Base-by-base conservation (phyloP, 2,797 vertebrate genomes). In the Smutsia gigantea region DNA sequence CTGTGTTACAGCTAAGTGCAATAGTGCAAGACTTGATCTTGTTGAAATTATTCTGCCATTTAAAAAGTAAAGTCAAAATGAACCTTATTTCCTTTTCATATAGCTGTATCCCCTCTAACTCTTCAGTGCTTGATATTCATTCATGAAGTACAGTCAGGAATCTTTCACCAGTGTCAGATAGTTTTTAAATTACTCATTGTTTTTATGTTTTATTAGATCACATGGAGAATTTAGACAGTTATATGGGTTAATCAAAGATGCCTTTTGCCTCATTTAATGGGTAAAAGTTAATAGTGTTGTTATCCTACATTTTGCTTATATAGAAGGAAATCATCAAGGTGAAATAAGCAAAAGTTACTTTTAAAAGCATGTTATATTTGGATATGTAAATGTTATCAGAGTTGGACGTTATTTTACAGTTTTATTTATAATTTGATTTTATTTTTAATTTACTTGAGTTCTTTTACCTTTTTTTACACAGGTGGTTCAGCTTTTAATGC, bases 131-230 rank as follows among this genome's bases (percentile, higher is more conserved):
- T 93, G 49, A 55, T 95, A 59, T 15, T 94, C 23, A 94, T 89
- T 84, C 49, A 61, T 94, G 29, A 95, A 69, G 31, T 90, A 57
- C 0, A 90, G 63, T 61, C 0, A 81, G 57, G 66, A 87, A 37
- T 93, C 29, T 89, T 87, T 19, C 0, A 46, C 72, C 19, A 55
- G 25, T 72, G 82, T 89, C 31, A 51, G 1, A 31, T 87, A 13
- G 12, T 71, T 89, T 95, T 96, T 77, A 89, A 81, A 66, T 91
- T 84, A 59, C 9, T 78, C 14, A 18, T 3, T 86, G 34, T 86
- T 95, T 89, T 96, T 89, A 49, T 79, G 46, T 87, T 68, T 77
- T 83, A 57, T 84, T 59, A 81, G 34, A 46, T 79, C 79, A 90
- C 79, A 63, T 31, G 31, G 92, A 83, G 59, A 78, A 63, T 85